Evolutionary conservation across 1,140 invertebrate species (phyloP).

Genomic region (Temnothorax curvispinosus): DNA sequence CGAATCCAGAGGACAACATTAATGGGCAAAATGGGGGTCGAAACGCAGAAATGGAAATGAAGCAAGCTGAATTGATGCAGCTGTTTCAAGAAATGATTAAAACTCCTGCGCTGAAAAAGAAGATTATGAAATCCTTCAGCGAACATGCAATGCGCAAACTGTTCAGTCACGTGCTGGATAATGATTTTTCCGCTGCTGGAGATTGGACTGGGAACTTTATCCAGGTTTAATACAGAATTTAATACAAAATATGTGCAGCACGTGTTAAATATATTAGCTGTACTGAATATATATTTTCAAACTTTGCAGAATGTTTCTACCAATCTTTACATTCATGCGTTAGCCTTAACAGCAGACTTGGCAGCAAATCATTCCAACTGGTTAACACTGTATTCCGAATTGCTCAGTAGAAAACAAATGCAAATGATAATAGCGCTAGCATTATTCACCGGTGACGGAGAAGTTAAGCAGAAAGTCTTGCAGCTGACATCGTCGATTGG

Average conservation of each 20-base stretch:
- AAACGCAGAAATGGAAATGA: conserved; percentile 67
- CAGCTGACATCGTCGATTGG: conserved; percentile 82
- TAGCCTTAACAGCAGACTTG: conserved; percentile 84
- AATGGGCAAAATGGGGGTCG: conserved; percentile 65
- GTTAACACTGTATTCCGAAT: conserved; percentile 83
- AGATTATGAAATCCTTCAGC: conserved; percentile 81
- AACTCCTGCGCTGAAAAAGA: conserved; percentile 75
- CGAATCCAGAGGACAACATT: conserved; percentile 71
- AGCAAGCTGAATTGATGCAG: conserved; percentile 84
- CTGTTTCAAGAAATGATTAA: conserved; percentile 84
- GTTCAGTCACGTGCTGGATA: conserved; percentile 75
- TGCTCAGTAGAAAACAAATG: conserved; percentile 84
- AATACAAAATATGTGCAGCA: background rate
- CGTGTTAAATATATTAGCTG: background rate
- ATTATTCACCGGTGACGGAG: conserved; percentile 83
- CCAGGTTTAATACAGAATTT: conserved; percentile 66
- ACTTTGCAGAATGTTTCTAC: conserved; percentile 80
- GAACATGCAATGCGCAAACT: conserved; percentile 78
- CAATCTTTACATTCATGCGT: conserved; percentile 84
- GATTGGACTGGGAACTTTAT: conserved; percentile 78
- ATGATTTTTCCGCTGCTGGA: conserved; percentile 61
- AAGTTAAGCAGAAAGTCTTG: conserved; percentile 85
- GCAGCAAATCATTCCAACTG: conserved; percentile 83
- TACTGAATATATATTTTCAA: background rate
- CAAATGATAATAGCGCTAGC: conserved; percentile 86